Evolutionary conservation across 2,888 invertebrate species (phyloP).

Genomic region (Nemoura dubitans): DNA sequence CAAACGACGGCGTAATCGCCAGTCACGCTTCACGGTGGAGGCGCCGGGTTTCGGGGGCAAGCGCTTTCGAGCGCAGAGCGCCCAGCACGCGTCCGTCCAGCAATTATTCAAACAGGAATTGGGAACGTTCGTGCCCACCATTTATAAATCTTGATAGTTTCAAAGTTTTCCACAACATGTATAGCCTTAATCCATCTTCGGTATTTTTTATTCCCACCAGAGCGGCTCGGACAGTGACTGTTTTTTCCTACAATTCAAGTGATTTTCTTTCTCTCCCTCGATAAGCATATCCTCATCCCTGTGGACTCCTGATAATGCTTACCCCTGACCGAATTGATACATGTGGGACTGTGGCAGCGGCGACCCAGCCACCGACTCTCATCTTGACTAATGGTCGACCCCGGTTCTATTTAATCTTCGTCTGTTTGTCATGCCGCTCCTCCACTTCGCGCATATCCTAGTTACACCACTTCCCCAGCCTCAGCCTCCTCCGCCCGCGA

Average conservation of each 20-base stretch:
- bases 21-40: conserved; percentile 9
- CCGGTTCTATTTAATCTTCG: conserved; percentile 40
- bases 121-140: neutral
- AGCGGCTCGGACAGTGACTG: neutral
- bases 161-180: neutral
- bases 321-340: conserved; percentile 32
- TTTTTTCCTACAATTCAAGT: conserved; percentile 13
- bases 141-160: neutral
- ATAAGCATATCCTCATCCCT: conserved; percentile 24
- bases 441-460: conserved; percentile 2
- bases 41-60: conserved; percentile 15
- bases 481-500: neutral
- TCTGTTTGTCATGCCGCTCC: conserved; percentile 40
- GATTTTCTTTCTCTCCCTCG: conserved; percentile 27
- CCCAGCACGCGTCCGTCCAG: neutral
- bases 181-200: neutral
- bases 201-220: neutral
- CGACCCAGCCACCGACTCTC: conserved; percentile 26
- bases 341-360: conserved; percentile 9
- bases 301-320: conserved; percentile 35
- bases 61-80: neutral
- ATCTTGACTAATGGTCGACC: conserved; percentile 41
- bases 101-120: neutral
- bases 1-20: conserved; percentile 33
- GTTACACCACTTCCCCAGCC: neutral